phyloP scores from a whole-genome alignment of 2,888 invertebrate genomes.

The Drosophila subsilvestris region DNA sequence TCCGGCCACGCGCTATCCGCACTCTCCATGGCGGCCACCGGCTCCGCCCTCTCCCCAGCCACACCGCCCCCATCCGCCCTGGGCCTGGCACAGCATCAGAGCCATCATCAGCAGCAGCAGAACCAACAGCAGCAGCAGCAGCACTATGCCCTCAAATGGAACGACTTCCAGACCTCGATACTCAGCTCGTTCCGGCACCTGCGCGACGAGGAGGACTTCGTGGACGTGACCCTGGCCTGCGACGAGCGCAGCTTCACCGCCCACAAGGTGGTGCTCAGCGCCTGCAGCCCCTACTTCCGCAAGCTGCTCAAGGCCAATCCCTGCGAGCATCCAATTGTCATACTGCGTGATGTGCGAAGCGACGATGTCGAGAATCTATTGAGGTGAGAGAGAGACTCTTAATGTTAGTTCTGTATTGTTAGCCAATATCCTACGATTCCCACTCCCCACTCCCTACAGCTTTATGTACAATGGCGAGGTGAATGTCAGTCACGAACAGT shows the following conservation, averaged over 20 bases:
- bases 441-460: constrained; percentile 83
- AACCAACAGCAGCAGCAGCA: constrained; percentile 85
- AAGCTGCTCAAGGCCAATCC: constrained; percentile 94
- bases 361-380: constrained; percentile 94
- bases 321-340: constrained; percentile 95
- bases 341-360: constrained; percentile 92
- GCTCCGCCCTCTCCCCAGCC: constrained; percentile 68
- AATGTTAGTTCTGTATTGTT: too few relatives aligned
- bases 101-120: constrained; percentile 47
- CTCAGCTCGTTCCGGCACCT: constrained; percentile 94
- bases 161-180: constrained; percentile 96
- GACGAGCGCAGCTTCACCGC: constrained; percentile 95
- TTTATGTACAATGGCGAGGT: constrained; percentile 98
- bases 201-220: constrained; percentile 95
- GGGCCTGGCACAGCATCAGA: constrained; percentile 33
- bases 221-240: constrained; percentile 96
- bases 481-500: constrained; percentile 93
- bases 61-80: constrained; percentile 60
- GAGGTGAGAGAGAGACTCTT: constrained; percentile 85
- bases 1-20: constrained; percentile 60
- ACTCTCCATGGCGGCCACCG: constrained; percentile 60
- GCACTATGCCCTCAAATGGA: constrained; percentile 97
- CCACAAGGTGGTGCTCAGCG: constrained; percentile 95
- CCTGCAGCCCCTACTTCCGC: constrained; percentile 96
- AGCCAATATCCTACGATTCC: too few relatives aligned